phyloP scores from a whole-genome alignment of 1,140 invertebrate species.

The Mamestra configurata region DNA sequence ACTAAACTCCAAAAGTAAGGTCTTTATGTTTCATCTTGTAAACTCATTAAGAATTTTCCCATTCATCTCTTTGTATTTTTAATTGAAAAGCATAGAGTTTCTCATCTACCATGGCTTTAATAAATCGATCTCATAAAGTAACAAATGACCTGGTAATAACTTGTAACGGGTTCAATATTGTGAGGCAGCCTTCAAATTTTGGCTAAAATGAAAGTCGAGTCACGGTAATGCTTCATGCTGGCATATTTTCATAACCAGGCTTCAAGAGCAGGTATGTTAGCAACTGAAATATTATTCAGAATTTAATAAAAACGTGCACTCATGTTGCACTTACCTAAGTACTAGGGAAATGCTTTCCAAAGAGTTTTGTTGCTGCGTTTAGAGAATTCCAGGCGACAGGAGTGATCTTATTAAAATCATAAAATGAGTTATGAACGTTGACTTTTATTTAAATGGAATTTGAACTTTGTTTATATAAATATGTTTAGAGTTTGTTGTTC shows the following conservation, averaged over 20 bases:
- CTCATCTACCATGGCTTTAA: not conserved
- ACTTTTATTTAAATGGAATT: too few relatives aligned
- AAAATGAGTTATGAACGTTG: not conserved
- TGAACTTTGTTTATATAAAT: too few relatives aligned
- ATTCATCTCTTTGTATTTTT: constrained; percentile 4
- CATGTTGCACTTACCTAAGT: not conserved
- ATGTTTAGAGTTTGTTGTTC: too few relatives aligned
- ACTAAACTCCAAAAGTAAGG: not conserved
- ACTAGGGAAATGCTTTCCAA: not conserved
- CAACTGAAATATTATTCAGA: constrained; percentile 9
- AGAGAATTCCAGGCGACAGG: not conserved
- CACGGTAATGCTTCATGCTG: constrained; percentile 22
- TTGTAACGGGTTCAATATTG: constrained; percentile 24
- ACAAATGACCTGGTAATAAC: constrained; percentile 10
- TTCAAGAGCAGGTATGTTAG: constrained; percentile 3
- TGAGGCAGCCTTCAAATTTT: constrained; percentile 5
- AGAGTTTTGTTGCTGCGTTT: not conserved
- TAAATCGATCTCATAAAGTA: constrained; percentile 6
- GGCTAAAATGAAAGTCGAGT: constrained; percentile 29
- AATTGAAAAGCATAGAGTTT: constrained; percentile 27
- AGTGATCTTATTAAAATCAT: too few relatives aligned
- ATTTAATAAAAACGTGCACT: constrained; percentile 33
- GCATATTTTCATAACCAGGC: constrained; percentile 10
- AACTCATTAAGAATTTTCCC: not conserved
- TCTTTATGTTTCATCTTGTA: not conserved